Evolutionary conservation across 2,113 vertebrate genomes (phyloP).

Genomic region (Nematolebias whitei): DNA sequence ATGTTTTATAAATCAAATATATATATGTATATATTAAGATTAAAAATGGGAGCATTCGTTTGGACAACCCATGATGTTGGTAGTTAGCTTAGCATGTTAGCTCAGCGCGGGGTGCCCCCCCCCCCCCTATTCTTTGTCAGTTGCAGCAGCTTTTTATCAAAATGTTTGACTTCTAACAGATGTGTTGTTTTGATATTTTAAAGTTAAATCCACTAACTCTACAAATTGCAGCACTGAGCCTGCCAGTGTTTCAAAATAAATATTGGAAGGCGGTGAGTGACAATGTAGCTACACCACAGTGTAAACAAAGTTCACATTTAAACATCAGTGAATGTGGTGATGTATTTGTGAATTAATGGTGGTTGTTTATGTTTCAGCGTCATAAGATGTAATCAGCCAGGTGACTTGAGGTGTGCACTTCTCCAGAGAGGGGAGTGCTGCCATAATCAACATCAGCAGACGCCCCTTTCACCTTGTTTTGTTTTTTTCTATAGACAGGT

Average conservation of each 20-base stretch:
- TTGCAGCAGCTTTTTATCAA: conserved; percentile 21
- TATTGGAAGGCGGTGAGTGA: background rate
- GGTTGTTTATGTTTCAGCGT: background rate
- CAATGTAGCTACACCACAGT: background rate
- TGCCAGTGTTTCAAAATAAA: background rate
- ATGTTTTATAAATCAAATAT: background rate
- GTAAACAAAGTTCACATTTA: conserved; percentile 7
- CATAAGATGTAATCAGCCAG: conserved; percentile 23
- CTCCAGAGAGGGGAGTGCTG: background rate
- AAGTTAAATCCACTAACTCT: background rate
- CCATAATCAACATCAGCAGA: background rate
- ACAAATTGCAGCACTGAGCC: too few species aligned
- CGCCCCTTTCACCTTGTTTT: background rate
- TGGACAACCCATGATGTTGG: conserved; percentile 40
- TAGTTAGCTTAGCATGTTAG: conserved; percentile 72
- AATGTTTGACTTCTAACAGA: conserved; percentile 35
- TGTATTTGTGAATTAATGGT: background rate
- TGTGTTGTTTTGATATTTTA: conserved; percentile 11
- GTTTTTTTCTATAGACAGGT: conserved; percentile 15
- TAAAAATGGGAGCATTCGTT: conserved; percentile 4
- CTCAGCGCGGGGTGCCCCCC: conserved; percentile 36
- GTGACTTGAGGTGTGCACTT: conserved; percentile 17
- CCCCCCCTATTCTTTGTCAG: conserved; percentile 59
- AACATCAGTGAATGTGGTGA: background rate
- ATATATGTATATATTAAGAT: background rate